Base-by-base conservation (phyloP, 2,888 invertebrate species). In the Tineola bisselliella region DNA sequence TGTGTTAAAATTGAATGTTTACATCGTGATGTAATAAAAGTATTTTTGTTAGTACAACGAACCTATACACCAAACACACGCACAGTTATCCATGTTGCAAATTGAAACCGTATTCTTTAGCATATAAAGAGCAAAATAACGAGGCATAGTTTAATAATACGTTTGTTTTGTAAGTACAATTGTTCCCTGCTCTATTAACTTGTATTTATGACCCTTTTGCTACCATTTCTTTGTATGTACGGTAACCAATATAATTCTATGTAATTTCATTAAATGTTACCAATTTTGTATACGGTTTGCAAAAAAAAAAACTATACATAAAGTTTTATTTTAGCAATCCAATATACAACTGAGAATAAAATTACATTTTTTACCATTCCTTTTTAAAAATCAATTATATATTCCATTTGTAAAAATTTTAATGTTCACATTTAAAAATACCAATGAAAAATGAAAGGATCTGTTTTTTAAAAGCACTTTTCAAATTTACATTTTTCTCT, bases 11-110 rank as follows among this genome's bases (percentile, higher is more conserved):
- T n/a, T 38, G 10, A 38, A 38, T 12, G 38, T 38, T 12, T n/a
- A 38, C 10, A 3, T 15, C 8, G 15, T 48, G 48, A 48, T 48
- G 48, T 48, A 48, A 48, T 15, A 15, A n/a, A 15, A 43, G 48
- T 48, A 48, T 48, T 48, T 48, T 48, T 48, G 48, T 48, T 48
- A 48, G 48, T 48, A 48, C 48, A 48, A 15, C 10, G 48, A 48
- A 48, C 48, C n/a, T 48, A 15, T n/a, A 48, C 15, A 48, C 15
- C 8, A 48, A 10, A 48, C 10, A 5, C n/a, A 48, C 5, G 15
- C n/a, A 15, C 15, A 13, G n/a, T 38, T 38, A n/a, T 38, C 38
- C n/a, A 10, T 38, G 3, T 12, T n/a, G 15, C 15, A 48, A 17
- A 48, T 3, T 48, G 1, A n/a, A 48, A 13, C 48, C 15, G 13